Evolutionary conservation across 2,797 vertebrate genomes (phyloP).

Genomic region (Mormyrus hasselquistii): DNA sequence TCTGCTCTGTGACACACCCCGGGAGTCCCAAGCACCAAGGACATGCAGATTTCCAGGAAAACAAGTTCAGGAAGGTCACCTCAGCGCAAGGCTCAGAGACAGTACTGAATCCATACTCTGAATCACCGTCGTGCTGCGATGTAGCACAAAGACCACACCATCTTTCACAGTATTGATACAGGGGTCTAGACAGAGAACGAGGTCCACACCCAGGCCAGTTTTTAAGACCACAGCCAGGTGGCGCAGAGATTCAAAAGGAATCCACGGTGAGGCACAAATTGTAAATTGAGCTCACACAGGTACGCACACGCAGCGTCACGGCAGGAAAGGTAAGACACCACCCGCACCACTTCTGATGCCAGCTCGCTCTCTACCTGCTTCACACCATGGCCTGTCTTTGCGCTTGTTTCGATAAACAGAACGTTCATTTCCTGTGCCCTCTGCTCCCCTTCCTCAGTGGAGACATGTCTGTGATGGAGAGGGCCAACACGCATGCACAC

Average conservation of each 20-base stretch:
- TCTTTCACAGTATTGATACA: not conserved
- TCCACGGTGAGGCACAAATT: not conserved
- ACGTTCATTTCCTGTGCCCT: slow-evolving; percentile 71
- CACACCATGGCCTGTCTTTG: slow-evolving; percentile 73
- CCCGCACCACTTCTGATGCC: not conserved
- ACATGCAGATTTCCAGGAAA: not conserved
- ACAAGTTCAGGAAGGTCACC: slow-evolving; percentile 13
- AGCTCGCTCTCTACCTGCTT: slow-evolving; percentile 63
- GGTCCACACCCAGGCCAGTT: not conserved
- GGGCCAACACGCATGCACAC: not conserved
- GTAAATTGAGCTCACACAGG: not conserved
- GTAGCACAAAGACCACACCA: not conserved
- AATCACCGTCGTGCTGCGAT: slow-evolving; percentile 24
- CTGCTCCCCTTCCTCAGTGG: slow-evolving; percentile 66
- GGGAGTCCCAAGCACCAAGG: not conserved
- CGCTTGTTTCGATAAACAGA: slow-evolving; percentile 71
- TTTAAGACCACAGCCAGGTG: slow-evolving; percentile 4
- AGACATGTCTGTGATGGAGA: slow-evolving; percentile 64
- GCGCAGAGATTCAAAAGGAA: slow-evolving; percentile 1
- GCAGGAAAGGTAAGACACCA: not conserved
- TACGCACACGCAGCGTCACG: not conserved
- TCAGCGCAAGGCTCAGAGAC: slow-evolving; percentile 12
- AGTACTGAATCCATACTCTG: slow-evolving; percentile 38
- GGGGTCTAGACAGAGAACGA: not conserved
- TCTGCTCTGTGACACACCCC: not conserved